Conservation (phyloP, 2,888 invertebrate species). For the Rhopalosiphum nymphaeae region DNA sequence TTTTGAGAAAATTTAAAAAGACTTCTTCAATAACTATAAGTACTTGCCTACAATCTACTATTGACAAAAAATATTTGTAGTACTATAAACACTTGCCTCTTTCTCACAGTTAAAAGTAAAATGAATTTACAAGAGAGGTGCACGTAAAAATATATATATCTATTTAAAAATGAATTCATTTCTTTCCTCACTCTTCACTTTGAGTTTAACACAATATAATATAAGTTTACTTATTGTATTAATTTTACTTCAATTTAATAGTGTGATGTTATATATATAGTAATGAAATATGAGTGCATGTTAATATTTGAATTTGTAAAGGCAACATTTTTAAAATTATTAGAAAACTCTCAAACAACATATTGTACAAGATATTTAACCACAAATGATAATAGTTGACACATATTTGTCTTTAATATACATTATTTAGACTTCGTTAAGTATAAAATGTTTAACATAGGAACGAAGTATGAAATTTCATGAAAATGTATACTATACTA, state of each 20-base stretch:
- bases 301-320: neutral
- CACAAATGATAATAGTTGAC: neutral
- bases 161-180: neutral
- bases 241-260: neutral
- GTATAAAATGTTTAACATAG: neutral
- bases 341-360: neutral
- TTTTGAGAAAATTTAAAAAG: too few species aligned
- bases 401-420: neutral
- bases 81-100: neutral
- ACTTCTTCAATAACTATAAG: too few species aligned
- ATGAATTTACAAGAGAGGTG: neutral
- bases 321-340: neutral
- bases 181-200: neutral
- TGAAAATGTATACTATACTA: neutral
- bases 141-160: neutral
- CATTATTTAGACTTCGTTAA: neutral
- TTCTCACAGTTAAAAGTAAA: neutral
- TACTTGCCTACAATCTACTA: neutral
- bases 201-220: neutral
- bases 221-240: neutral
- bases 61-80: neutral
- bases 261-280: neutral
- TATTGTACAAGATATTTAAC: neutral
- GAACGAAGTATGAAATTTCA: neutral
- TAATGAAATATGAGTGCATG: neutral